Base-by-base conservation (phyloP, 2,797 vertebrate species). In the Cuniculus paca region DNA sequence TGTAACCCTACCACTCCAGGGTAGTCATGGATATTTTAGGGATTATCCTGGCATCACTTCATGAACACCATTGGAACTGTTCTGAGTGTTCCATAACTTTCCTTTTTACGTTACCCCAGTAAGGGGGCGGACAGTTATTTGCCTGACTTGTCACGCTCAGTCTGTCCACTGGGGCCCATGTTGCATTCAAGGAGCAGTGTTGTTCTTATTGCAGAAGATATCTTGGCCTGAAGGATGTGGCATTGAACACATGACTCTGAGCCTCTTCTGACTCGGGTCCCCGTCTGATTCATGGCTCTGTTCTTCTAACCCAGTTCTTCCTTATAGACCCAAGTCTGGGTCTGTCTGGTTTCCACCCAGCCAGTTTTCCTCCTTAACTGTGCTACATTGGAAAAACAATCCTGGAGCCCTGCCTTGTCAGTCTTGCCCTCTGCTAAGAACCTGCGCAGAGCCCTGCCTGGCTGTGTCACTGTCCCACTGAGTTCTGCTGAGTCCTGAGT, bases 141-240 rank as follows among this genome's bases (percentile, higher is more conserved):
- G 28, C 52, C 48, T 72, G 72, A n/a, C 50, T 7, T 42, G 11
- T 3, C 24, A 4, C 0, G 1, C 34, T 0, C 7, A 58, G 8
- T 52, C 54, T 72, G 39, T 14, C n/a, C 45, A 1, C 9, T 52
- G 54, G 22, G 48, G 54, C 24, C 48, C 28, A 6, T 68, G 77
- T 78, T 36, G 50, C 20, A 24, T 54, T 63, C 65, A 74, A 0
- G 28, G 54, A 58, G 26, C 12, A 45, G 13, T 45, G 45, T 14
- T 20, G 0, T 74, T 60, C 78, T 94, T 60, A 22, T 7, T 50
- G n/a, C 88, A 63, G 28, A 4, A 2, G 4, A 5, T 39, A 13
- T 26, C 31, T 82, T 28, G 60, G 34, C 61, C 34, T 42, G 10
- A 54, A 39, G 72, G 22, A 50, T 11, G 19, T 70, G 61, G 11